Evolutionary conservation across 2,797 vertebrate genomes (phyloP).

Genomic region (Sternotherus odoratus): DNA sequence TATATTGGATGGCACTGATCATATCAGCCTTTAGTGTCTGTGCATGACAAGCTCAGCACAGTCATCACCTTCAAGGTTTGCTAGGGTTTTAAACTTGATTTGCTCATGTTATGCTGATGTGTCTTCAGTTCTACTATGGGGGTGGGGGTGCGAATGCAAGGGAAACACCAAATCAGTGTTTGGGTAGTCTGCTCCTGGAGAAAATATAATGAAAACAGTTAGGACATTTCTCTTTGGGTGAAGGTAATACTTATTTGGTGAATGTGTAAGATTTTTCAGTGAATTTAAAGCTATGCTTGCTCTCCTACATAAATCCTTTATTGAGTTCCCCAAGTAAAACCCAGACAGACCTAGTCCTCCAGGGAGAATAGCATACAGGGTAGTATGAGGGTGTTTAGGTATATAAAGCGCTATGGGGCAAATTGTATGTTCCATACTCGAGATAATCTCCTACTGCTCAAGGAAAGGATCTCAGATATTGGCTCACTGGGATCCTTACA

Average conservation of each 20-base stretch:
- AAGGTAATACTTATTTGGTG: neutral
- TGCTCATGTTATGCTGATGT: neutral
- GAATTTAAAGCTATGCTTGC: neutral
- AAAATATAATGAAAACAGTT: neutral
- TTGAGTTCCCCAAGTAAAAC: neutral
- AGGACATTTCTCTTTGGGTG: neutral
- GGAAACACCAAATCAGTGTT: neutral
- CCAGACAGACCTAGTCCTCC: neutral
- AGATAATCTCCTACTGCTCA: neutral
- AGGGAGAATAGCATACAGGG: neutral
- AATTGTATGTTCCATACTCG: neutral
- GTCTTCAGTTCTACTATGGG: neutral
- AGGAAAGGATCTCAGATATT: neutral
- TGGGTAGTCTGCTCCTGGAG: neutral
- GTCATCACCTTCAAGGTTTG: neutral
- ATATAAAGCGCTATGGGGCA: neutral
- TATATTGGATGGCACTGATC: neutral
- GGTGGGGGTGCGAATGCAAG: neutral
- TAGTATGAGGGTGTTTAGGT: neutral
- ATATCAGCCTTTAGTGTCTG: neutral
- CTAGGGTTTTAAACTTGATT: neutral
- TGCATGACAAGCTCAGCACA: neutral
- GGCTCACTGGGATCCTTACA: neutral
- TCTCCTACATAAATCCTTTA: neutral
- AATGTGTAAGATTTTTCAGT: neutral